Evolutionary conservation across 2,113 vertebrate genomes (phyloP).

Genomic region (Muntiacus reevesi): DNA sequence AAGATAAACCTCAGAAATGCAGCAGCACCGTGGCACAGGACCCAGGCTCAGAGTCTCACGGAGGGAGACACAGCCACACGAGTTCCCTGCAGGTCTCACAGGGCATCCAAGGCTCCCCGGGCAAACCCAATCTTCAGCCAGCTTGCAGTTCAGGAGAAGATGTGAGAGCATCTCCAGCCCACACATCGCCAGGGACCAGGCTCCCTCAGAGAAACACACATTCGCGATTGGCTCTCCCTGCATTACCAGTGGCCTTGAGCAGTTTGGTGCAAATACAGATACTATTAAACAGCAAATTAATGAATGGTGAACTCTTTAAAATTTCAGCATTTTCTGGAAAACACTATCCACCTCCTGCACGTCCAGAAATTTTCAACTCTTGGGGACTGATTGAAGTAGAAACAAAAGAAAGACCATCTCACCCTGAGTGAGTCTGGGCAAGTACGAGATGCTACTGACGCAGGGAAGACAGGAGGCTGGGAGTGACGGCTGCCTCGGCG

Average conservation of each 20-base stretch:
- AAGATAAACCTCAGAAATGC: neutral
- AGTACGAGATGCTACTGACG: neutral
- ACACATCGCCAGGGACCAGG: neutral
- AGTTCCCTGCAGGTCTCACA: accelerated
- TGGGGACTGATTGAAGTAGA: neutral
- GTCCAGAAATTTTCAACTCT: neutral
- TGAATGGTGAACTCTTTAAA: neutral
- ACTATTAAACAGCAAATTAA: neutral
- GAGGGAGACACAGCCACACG: accelerated
- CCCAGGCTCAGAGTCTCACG: accelerated
- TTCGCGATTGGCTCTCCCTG: accelerated
- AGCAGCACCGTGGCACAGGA: accelerated
- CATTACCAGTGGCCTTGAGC: accelerated
- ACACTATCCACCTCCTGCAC: neutral
- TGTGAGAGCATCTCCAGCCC: accelerated
- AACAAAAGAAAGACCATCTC: neutral
- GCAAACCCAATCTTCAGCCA: neutral
- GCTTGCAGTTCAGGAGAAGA: too few species aligned
- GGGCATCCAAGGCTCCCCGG: too few species aligned
- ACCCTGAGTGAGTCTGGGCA: neutral
- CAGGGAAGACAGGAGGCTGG: neutral
- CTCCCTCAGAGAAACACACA: accelerated
- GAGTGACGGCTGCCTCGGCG: neutral
- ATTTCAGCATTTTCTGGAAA: neutral
- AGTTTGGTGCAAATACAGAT: neutral